phyloP scores from a whole-genome alignment of 2,113 vertebrate genomes.

The Argyrosomus japonicus region DNA sequence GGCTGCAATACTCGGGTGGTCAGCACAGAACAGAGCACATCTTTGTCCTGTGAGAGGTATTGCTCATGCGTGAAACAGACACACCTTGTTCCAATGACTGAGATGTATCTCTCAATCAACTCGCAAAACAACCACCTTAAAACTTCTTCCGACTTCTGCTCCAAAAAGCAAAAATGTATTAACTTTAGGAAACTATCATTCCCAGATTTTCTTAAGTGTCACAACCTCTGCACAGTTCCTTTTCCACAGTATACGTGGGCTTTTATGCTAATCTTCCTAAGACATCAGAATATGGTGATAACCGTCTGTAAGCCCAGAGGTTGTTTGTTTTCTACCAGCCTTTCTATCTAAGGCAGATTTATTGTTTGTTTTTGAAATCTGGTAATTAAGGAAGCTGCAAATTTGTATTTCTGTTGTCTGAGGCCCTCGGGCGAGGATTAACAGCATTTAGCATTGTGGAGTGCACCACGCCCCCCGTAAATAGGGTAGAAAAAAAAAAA shows the following conservation, averaged over 20 bases:
- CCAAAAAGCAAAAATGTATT: conserved; percentile 38
- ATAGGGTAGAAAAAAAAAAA: conserved; percentile 67
- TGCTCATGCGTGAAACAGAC: conserved; percentile 77
- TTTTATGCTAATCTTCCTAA: conserved; percentile 59
- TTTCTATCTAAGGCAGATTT: conserved; percentile 73
- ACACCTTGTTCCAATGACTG: conserved; percentile 76
- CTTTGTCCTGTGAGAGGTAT: conserved; percentile 70
- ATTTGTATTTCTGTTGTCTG: conserved; percentile 83
- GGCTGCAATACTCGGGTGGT: conserved; percentile 77
- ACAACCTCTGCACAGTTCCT: conserved; percentile 34
- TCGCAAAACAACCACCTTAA: conserved; percentile 30
- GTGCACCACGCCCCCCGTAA: conserved; percentile 65
- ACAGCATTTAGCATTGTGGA: conserved; percentile 79
- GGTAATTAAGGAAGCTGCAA: conserved; percentile 81
- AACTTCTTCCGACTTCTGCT: conserved; percentile 9
- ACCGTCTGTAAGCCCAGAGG: conserved; percentile 64
- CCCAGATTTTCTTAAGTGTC: conserved; percentile 46
- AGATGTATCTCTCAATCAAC: conserved; percentile 64
- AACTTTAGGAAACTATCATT: conserved; percentile 30
- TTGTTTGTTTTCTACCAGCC: conserved; percentile 76
- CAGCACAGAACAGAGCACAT: conserved; percentile 75
- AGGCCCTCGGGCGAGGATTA: conserved; percentile 80
- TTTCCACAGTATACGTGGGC: conserved; percentile 28
- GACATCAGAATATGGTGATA: conserved; percentile 69
- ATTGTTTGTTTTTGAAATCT: conserved; percentile 83